Evolutionary conservation across 2,888 invertebrate species (phyloP).

Genomic region (Clitarchus hookeri): DNA sequence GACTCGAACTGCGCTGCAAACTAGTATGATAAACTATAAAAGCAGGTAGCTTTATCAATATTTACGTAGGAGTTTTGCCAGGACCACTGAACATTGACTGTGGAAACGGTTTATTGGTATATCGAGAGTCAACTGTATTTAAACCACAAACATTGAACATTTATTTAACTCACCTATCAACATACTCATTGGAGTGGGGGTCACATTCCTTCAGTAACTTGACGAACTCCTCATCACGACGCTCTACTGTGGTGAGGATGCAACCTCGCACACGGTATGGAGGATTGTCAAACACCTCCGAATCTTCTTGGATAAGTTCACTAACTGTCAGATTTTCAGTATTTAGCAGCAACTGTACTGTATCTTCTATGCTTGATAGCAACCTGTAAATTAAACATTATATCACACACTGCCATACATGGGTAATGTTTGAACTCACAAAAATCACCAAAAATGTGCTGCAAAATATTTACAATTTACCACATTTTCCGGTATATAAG

Average conservation of each 20-base stretch:
- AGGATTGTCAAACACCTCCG: constrained; percentile 74
- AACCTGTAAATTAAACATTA: constrained; percentile 57
- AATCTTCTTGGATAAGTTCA: constrained; percentile 86
- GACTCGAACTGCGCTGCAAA: too few relatives aligned
- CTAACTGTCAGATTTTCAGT: constrained; percentile 79
- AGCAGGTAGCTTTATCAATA: too few relatives aligned
- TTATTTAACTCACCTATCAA: constrained; percentile 70
- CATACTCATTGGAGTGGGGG: constrained; percentile 97
- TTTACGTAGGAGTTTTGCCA: too few relatives aligned
- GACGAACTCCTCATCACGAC: constrained; percentile 96
- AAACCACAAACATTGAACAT: not conserved
- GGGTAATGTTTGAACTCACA: too few relatives aligned
- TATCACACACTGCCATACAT: too few relatives aligned
- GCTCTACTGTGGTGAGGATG: constrained; percentile 88
- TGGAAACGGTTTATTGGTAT: too few relatives aligned
- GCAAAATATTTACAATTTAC: too few relatives aligned
- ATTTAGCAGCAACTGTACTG: constrained; percentile 76
- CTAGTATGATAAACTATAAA: too few relatives aligned
- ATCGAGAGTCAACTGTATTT: too few relatives aligned
- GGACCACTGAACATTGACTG: too few relatives aligned
- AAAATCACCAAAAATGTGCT: too few relatives aligned
- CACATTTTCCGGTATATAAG: too few relatives aligned
- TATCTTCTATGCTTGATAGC: constrained; percentile 79
- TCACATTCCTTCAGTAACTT: constrained; percentile 97
- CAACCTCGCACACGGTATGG: constrained; percentile 87